These are phyloP conservation scores for Sphaerodactylus townsendi DNA, from an alignment of 2,113 vertebrate genomes.

Conservation along the genomic window DNA sequence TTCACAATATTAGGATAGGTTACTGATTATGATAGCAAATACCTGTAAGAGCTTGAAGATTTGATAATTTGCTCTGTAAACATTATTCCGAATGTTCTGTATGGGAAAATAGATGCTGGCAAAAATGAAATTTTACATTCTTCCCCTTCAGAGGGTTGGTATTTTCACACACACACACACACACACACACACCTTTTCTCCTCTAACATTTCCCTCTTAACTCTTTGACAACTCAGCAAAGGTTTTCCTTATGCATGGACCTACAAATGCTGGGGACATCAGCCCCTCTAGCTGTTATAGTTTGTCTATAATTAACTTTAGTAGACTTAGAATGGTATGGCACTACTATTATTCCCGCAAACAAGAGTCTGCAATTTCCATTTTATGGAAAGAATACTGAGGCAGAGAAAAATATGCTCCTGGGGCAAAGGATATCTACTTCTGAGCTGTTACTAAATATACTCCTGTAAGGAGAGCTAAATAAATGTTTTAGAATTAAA, in stretches of 20 bases:
- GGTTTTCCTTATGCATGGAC: background rate
- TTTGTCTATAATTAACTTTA: background rate
- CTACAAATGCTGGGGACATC: background rate
- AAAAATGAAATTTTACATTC: slow-evolving; percentile 41
- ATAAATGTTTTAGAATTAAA: background rate
- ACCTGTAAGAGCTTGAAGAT: slow-evolving; percentile 16
- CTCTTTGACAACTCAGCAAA: background rate
- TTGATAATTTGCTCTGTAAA: slow-evolving; percentile 21
- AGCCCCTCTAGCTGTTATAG: background rate
- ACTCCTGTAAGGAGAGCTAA: background rate
- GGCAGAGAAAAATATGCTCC: background rate
- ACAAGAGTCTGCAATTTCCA: background rate
- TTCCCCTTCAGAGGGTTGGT: background rate
- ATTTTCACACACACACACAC: too few relatives aligned
- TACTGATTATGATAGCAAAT: slow-evolving; percentile 5
- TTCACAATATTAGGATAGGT: background rate
- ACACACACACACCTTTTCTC: too few relatives aligned
- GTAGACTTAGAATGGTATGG: background rate
- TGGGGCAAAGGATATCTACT: background rate
- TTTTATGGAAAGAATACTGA: background rate
- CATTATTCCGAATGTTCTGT: slow-evolving; percentile 22
- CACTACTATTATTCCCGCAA: background rate
- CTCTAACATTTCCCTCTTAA: background rate
- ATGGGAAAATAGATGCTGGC: slow-evolving; percentile 38
- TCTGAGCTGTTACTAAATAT: background rate